A percentile compares a stretch with the other conserved stretches of the same genome.
Evolutionary conservation across 2,797 vertebrate species (phyloP).

Genomic region (Sphenopsis melanotis): DNA sequence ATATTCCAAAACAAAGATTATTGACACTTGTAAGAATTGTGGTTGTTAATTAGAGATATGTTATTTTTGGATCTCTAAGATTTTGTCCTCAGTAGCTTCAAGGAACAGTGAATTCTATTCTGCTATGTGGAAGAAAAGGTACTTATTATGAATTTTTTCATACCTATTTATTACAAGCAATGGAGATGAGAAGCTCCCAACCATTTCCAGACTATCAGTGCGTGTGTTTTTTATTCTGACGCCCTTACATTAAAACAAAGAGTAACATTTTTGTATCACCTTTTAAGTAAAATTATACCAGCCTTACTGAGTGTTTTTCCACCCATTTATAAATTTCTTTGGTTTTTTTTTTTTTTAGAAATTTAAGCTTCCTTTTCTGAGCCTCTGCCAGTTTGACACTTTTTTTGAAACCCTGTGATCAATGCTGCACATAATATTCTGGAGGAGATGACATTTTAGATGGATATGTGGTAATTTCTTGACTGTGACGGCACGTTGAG

Average conservation of each 20-base stretch:
- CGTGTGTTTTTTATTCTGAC: neutral
- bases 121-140: neutral
- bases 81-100: neutral
- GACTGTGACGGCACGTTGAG: neutral
- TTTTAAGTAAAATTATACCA: neutral
- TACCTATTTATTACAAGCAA: neutral
- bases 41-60: neutral
- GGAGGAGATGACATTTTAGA: neutral
- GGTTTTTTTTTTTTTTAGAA: neutral
- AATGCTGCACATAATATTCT: neutral
- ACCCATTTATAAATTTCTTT: neutral
- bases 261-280: neutral
- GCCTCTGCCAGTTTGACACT: neutral
- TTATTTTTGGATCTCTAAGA: neutral
- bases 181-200: neutral
- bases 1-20: neutral
- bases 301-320: neutral
- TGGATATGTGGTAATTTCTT: neutral
- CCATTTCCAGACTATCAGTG: neutral
- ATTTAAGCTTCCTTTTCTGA: neutral
- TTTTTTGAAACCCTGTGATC: neutral
- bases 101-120: neutral
- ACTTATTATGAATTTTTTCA: neutral
- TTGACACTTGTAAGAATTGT: neutral
- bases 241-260: neutral